phyloP scores from a whole-genome alignment of 2,888 invertebrate species.

The Drosophila meridiana region DNA sequence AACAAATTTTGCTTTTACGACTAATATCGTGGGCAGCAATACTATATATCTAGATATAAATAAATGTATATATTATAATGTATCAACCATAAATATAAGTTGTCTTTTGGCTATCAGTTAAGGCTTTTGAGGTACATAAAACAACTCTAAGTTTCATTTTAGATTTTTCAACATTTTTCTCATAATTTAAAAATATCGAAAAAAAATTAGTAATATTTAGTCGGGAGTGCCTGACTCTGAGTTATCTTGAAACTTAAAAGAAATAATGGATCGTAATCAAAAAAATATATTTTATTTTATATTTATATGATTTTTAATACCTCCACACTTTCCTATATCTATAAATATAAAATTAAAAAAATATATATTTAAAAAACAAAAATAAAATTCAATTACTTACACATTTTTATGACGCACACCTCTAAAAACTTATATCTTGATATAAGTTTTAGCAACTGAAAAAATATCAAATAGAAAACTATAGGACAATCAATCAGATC shows the following conservation, averaged over 20 bases:
- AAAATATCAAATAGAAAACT: background rate
- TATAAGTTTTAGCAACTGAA: background rate
- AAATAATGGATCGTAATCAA: too few relatives aligned
- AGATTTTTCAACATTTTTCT: too few relatives aligned
- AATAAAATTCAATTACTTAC: background rate
- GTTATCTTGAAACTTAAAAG: too few relatives aligned
- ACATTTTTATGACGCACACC: background rate
- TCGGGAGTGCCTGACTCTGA: too few relatives aligned
- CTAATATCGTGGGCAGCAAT: slow-evolving; percentile 40
- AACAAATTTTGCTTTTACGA: slow-evolving; percentile 38
- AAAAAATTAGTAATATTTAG: too few relatives aligned
- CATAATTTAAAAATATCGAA: too few relatives aligned
- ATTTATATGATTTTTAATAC: too few relatives aligned
- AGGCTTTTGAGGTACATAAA: background rate
- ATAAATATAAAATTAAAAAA: background rate
- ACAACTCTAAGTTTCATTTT: background rate
- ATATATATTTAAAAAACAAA: background rate
- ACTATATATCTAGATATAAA: slow-evolving; percentile 3
- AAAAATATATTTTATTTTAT: too few relatives aligned
- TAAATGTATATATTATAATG: background rate
- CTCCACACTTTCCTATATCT: too few relatives aligned
- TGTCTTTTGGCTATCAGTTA: background rate
- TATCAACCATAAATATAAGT: background rate
- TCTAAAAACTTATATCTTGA: background rate
- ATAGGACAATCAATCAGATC: background rate